phyloP scores from a whole-genome alignment of 2,888 invertebrate species.

The Xestia sexstrigata region DNA sequence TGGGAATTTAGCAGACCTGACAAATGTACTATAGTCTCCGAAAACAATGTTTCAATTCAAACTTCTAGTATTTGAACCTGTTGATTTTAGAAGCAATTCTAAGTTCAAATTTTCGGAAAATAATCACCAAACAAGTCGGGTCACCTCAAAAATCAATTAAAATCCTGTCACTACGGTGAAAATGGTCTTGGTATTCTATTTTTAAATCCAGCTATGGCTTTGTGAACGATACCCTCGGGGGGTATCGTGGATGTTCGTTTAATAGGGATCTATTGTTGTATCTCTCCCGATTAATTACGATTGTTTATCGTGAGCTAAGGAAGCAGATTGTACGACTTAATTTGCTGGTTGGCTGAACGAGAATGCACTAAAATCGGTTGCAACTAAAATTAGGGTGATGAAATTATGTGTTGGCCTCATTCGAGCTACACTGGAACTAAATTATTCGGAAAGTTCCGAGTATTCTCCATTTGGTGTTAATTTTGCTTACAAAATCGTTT shows the following conservation, averaged over 20 bases:
- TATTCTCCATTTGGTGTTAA: slow-evolving; percentile 18
- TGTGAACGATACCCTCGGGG: slow-evolving; percentile 78
- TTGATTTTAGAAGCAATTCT: slow-evolving; percentile 28
- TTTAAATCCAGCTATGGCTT: slow-evolving; percentile 75
- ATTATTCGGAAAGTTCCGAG: slow-evolving; percentile 8
- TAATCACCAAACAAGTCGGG: slow-evolving; percentile 46
- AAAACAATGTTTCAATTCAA: slow-evolving; percentile 17
- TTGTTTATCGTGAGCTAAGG: slow-evolving; percentile 62
- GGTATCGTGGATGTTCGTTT: slow-evolving; percentile 78
- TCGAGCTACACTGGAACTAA: slow-evolving; percentile 12
- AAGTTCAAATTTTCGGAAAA: slow-evolving; percentile 28
- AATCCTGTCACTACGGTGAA: slow-evolving; percentile 71
- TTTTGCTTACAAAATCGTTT: slow-evolving; percentile 16
- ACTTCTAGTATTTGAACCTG: slow-evolving; percentile 22
- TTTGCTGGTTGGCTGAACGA: slow-evolving; percentile 46
- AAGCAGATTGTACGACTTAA: slow-evolving; percentile 45
- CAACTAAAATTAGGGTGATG: slow-evolving; percentile 36
- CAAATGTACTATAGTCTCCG: slow-evolving; percentile 3
- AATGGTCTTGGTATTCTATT: slow-evolving; percentile 73
- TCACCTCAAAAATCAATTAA: slow-evolving; percentile 74
- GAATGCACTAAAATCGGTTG: slow-evolving; percentile 37
- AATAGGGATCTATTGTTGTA: slow-evolving; percentile 83
- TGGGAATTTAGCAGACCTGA: slow-evolving; percentile 10
- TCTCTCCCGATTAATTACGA: slow-evolving; percentile 69
- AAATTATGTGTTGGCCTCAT: slow-evolving; percentile 39